phyloP scores from a whole-genome alignment of 2,797 vertebrate species.

The Benthosema pterotum region DNA sequence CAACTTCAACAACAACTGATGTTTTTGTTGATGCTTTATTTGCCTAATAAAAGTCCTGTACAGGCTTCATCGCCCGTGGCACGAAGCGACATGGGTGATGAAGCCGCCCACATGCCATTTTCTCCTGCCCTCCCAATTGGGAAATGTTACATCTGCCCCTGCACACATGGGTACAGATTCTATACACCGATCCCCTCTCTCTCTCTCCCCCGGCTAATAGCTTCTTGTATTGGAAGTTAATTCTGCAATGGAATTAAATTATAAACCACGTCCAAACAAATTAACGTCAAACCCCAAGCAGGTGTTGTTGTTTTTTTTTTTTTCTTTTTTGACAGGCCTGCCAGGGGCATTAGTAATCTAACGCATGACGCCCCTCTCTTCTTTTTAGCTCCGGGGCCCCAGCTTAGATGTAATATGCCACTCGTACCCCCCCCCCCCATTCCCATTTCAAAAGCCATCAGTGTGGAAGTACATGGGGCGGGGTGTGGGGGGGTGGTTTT shows the following conservation, averaged over 20 bases:
- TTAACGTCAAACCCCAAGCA: slow-evolving; percentile 79
- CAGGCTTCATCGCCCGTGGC: no score
- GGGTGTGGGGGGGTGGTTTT: no score
- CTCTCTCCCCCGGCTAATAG: slow-evolving; percentile 59
- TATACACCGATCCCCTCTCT: no score
- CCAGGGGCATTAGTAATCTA: slow-evolving; percentile 70
- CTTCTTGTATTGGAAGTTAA: slow-evolving; percentile 75
- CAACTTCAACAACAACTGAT: no score
- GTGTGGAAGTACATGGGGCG: slow-evolving; percentile 58
- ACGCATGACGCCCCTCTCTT: slow-evolving; percentile 59
- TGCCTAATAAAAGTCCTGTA: no score
- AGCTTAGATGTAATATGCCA: slow-evolving; percentile 57
- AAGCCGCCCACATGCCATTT: no score
- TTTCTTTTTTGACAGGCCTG: slow-evolving; percentile 72
- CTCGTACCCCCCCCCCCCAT: slow-evolving; percentile 28
- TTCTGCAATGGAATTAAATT: slow-evolving; percentile 80
- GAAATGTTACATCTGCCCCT: no score
- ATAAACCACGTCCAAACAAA: slow-evolving; percentile 80
- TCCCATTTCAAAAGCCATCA: slow-evolving; percentile 66
- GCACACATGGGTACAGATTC: slow-evolving; percentile 31
- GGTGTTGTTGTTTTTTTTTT: no score
- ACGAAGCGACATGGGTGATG: no score
- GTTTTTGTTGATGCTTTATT: no score
- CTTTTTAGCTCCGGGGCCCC: slow-evolving; percentile 43
- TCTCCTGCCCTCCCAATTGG: no score